phyloP scores from a whole-genome alignment of 2,113 vertebrate species.

The Psilopsiagon aurifrons region DNA sequence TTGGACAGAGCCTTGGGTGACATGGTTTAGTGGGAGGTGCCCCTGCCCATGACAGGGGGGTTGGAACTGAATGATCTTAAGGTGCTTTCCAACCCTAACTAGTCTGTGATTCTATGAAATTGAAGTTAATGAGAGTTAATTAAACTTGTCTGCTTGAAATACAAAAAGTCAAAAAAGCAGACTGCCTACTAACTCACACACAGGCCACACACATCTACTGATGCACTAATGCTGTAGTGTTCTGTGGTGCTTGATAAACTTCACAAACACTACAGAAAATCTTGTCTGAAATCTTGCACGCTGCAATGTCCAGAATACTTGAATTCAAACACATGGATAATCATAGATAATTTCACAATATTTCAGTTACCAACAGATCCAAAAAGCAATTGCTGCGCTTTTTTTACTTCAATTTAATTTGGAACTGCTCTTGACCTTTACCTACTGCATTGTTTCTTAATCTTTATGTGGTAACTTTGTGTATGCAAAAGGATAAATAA shows the following conservation, averaged over 20 bases:
- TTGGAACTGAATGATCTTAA: too few species aligned
- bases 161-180: background rate
- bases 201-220: background rate
- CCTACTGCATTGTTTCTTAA: background rate
- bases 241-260: background rate
- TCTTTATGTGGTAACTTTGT: background rate
- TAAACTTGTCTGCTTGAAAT: background rate
- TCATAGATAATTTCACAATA: background rate
- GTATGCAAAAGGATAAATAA: background rate
- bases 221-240: background rate
- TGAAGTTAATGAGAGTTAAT: background rate
- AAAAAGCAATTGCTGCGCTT: background rate
- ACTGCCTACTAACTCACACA: background rate
- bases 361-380: background rate
- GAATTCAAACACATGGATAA: background rate
- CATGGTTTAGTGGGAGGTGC: too few species aligned
- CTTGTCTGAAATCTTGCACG: background rate
- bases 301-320: background rate
- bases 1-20: too few species aligned
- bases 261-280: background rate
- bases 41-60: too few species aligned
- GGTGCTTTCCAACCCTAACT: too few species aligned
- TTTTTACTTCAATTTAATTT: background rate
- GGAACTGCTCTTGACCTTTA: background rate
- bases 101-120: background rate